A percentile compares a stretch with the other conserved stretches of the same genome.
Conservation (phyloP, 2,888 invertebrate species). For the Octonoba sinensis region DNA sequence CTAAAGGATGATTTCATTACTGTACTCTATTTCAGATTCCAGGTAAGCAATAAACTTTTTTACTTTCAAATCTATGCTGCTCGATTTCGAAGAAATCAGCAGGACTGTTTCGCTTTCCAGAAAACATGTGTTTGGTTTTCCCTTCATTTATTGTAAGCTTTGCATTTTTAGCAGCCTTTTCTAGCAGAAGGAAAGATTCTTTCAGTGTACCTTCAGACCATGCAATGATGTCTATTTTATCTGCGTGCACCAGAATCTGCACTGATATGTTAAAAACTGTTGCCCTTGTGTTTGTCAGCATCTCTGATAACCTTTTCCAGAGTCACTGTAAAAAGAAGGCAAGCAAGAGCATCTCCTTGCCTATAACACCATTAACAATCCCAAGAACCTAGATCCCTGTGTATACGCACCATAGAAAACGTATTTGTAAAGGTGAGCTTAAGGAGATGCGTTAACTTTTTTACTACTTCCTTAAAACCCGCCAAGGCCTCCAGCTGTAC, state of each 20-base stretch:
- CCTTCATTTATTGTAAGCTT: background rate
- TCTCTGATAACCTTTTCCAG: too few species aligned
- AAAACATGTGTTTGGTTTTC: background rate
- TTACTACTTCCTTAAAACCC: background rate
- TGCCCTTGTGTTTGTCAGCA: too few species aligned
- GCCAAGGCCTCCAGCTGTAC: background rate
- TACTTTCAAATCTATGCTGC: too few species aligned
- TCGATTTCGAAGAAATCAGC: too few species aligned
- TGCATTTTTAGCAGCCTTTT: background rate
- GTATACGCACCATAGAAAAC: background rate
- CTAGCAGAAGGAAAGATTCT: background rate
- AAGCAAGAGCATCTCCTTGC: conserved; percentile 1
- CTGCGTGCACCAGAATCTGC: background rate
- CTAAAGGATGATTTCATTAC: too few species aligned
- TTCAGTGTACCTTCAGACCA: too few species aligned
- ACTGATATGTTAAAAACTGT: background rate
- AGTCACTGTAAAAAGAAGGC: too few species aligned
- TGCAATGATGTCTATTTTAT: too few species aligned
- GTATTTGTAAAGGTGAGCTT: background rate
- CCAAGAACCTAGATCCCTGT: background rate
- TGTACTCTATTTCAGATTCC: too few species aligned
- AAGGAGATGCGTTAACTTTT: background rate
- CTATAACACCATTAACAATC: background rate
- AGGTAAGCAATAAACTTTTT: too few species aligned
- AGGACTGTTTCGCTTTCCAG: too few species aligned